Percentiles rank a stretch among this genome's conserved stretches.
These are phyloP conservation scores for Synergus itoensis DNA, from an alignment of 2,888 invertebrate genomes.

Conservation along the genomic window DNA sequence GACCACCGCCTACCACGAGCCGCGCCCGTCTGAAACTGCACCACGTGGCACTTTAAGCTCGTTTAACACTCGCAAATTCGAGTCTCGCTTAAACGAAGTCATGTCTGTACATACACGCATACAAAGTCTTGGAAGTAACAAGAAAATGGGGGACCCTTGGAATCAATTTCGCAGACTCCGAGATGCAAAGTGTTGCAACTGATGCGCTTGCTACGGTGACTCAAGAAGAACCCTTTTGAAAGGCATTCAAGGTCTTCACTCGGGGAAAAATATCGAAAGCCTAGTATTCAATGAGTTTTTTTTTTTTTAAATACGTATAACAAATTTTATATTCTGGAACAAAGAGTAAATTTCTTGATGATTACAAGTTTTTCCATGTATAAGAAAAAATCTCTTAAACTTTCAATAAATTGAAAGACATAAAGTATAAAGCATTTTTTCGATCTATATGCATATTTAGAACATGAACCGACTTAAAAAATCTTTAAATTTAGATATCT, in stretches of 20 bases:
- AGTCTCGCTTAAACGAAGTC: slow-evolving; percentile 41
- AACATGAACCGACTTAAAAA: too few species aligned
- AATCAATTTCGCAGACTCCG: slow-evolving; percentile 10
- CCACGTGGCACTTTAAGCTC: slow-evolving; percentile 56
- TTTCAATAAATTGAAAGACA: too few species aligned
- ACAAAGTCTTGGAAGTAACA: slow-evolving; percentile 3
- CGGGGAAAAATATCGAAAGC: neutral
- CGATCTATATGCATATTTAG: too few species aligned
- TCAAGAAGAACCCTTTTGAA: neutral
- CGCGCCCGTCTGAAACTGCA: slow-evolving; percentile 73
- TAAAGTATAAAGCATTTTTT: too few species aligned
- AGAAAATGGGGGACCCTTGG: slow-evolving; percentile 6
- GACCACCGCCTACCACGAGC: slow-evolving; percentile 68
- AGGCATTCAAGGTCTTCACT: neutral
- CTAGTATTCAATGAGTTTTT: too few species aligned
- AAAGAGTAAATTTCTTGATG: too few species aligned
- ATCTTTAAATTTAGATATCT: neutral
- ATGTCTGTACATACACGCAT: neutral
- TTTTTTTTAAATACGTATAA: too few species aligned
- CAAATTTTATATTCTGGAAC: too few species aligned
- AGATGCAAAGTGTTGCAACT: neutral
- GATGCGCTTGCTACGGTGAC: slow-evolving; percentile 2
- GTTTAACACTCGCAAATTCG: slow-evolving; percentile 47
- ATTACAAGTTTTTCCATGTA: too few species aligned
- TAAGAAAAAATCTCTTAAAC: too few species aligned